Evolutionary conservation across 2,888 invertebrate species (phyloP).

Genomic region (Aromia moschata): DNA sequence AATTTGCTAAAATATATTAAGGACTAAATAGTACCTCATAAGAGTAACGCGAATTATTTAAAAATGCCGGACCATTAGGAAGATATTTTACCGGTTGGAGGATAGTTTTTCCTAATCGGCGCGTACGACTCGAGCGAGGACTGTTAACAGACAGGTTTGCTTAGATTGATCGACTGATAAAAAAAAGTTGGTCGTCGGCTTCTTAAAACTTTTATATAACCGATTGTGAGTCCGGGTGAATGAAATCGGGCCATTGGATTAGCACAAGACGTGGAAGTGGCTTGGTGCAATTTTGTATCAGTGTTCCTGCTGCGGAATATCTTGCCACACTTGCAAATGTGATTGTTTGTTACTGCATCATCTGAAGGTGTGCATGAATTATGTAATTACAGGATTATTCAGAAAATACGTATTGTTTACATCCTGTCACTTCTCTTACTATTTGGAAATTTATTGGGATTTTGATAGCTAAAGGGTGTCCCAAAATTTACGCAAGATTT

Average conservation of each 20-base stretch:
- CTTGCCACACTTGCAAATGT: no score
- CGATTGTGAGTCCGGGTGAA: conserved; percentile 3
- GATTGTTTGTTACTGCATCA: no score
- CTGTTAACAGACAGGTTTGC: conserved; percentile 10
- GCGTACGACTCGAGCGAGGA: conserved; percentile 4
- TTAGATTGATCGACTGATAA: conserved; percentile 9
- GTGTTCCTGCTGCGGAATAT: neutral
- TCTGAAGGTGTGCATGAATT: no score
- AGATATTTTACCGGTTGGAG: conserved; percentile 27
- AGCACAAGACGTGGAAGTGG: neutral
- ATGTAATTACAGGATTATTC: no score
- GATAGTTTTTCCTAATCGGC: conserved; percentile 19
- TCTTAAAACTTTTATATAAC: conserved; percentile 3
- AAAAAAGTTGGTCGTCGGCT: conserved; percentile 9
- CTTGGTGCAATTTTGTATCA: neutral
- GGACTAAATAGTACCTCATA: neutral
- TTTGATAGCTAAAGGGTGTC: no score
- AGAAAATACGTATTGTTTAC: no score
- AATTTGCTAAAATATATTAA: no score
- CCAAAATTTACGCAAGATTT: no score
- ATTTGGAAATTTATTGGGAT: no score
- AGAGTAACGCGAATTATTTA: neutral
- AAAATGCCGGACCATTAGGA: conserved; percentile 26
- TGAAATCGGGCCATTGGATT: neutral
- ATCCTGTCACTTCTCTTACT: no score